A percentile compares a stretch with the other conserved stretches of the same genome.
Conservation (phyloP, 2,113 vertebrate genomes). For the Myxocyprinus asiaticus region DNA sequence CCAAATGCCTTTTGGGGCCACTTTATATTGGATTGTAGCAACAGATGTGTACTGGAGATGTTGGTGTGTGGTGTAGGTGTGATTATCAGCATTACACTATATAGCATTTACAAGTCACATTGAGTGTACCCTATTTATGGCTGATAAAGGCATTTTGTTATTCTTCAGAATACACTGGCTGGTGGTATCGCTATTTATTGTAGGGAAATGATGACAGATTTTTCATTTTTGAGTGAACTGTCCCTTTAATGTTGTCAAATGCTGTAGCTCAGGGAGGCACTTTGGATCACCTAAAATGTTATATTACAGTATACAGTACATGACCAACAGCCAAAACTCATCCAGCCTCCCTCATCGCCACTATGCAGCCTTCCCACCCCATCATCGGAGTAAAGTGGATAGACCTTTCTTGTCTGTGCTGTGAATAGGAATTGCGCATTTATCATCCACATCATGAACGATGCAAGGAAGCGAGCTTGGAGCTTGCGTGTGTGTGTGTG, state of each 20-base stretch:
- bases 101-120: too few relatives aligned
- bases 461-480: conserved; percentile 41
- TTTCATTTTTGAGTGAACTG: too few relatives aligned
- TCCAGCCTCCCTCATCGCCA: not conserved
- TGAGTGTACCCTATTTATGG: too few relatives aligned
- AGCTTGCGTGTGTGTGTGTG: conserved; percentile 44
- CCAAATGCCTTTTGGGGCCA: too few relatives aligned
- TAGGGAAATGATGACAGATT: not conserved
- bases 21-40: too few relatives aligned
- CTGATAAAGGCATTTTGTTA: too few relatives aligned
- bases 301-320: not conserved
- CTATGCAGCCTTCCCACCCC: not conserved
- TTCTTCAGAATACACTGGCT: too few relatives aligned
- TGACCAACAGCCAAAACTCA: not conserved
- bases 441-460: conserved; percentile 57
- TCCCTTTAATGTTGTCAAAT: not conserved
- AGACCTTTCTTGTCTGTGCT: conserved; percentile 48
- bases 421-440: conserved; percentile 57
- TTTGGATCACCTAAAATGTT: not conserved
- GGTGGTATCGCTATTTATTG: too few relatives aligned
- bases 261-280: not conserved
- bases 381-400: conserved; percentile 29
- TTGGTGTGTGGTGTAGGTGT: too few relatives aligned
- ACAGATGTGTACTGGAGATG: too few relatives aligned
- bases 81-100: too few relatives aligned